Evolutionary conservation across 2,888 invertebrate genomes (phyloP).

Genomic region (Pristionchus fissidentatus): DNA sequence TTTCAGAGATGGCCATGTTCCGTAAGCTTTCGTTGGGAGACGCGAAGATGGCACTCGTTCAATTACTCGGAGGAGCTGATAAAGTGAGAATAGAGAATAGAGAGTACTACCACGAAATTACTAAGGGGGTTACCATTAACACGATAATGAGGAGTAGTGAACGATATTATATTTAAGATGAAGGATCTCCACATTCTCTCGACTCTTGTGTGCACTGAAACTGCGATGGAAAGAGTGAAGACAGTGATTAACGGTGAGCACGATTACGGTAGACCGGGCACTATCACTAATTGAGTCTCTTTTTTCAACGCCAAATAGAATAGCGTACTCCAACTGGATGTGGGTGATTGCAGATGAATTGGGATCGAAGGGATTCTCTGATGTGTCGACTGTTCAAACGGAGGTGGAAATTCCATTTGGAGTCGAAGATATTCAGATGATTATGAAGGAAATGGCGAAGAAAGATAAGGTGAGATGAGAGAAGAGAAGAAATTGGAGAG

Average conservation of each 20-base stretch:
- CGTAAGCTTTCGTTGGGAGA: constrained; percentile 46
- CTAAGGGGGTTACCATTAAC: not conserved
- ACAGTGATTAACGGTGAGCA: not conserved
- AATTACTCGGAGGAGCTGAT: constrained; percentile 36
- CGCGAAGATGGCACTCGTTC: constrained; percentile 32
- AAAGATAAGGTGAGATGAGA: constrained; percentile 39
- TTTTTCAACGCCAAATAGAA: not conserved
- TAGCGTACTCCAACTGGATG: not conserved
- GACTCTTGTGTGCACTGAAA: constrained; percentile 36
- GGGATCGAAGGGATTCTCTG: constrained; percentile 22
- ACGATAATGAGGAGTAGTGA: not conserved
- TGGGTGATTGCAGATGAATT: constrained; percentile 14
- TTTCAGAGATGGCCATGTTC: constrained; percentile 30
- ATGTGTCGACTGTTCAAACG: not conserved
- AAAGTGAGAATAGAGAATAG: not conserved
- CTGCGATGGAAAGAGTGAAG: constrained; percentile 19
- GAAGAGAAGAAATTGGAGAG: too few species aligned
- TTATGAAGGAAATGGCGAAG: constrained; percentile 43
- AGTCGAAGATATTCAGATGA: constrained; percentile 35
- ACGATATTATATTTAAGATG: constrained; percentile 4
- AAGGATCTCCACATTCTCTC: constrained; percentile 41
- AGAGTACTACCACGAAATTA: not conserved
- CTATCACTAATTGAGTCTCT: not conserved
- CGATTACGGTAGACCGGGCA: not conserved
- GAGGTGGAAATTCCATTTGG: constrained; percentile 44